Evolutionary conservation across 2,797 vertebrate species (phyloP).

Genomic region (Sebastes iracundus): DNA sequence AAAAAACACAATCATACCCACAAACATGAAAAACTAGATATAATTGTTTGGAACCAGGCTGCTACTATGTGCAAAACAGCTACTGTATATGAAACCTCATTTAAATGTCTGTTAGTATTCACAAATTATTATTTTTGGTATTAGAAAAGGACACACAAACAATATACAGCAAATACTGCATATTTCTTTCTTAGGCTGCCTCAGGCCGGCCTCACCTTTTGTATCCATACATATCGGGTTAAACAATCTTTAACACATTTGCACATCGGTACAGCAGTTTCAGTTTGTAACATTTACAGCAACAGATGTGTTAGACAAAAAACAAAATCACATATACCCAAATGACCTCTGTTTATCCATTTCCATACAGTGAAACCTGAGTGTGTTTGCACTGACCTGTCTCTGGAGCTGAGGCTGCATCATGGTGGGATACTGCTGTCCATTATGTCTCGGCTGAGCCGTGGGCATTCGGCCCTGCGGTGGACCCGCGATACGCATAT

Average conservation of each 20-base stretch:
- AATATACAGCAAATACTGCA: not conserved
- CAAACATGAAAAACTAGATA: not conserved
- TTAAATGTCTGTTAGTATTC: not conserved
- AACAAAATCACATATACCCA: not conserved
- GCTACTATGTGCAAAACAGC: not conserved
- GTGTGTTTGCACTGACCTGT: constrained; percentile 87
- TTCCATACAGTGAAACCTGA: not conserved
- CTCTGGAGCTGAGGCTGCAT: constrained; percentile 98
- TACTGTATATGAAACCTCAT: not conserved
- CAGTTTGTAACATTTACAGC: not conserved
- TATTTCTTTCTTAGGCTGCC: not conserved
- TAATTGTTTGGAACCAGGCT: not conserved
- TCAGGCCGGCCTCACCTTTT: not conserved
- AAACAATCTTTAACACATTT: not conserved
- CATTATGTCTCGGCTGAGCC: constrained; percentile 91
- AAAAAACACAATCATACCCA: not conserved
- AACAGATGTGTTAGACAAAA: not conserved
- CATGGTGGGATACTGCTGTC: constrained; percentile 94
- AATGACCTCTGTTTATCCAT: not conserved
- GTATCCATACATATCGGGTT: constrained; percentile 6
- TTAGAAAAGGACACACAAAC: not conserved
- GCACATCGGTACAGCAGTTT: not conserved
- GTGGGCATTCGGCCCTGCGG: constrained; percentile 88
- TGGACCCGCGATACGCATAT: constrained; percentile 91
- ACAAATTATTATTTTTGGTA: not conserved